phyloP scores from a whole-genome alignment of 2,113 vertebrate genomes.

The Seriola rivoliana region DNA sequence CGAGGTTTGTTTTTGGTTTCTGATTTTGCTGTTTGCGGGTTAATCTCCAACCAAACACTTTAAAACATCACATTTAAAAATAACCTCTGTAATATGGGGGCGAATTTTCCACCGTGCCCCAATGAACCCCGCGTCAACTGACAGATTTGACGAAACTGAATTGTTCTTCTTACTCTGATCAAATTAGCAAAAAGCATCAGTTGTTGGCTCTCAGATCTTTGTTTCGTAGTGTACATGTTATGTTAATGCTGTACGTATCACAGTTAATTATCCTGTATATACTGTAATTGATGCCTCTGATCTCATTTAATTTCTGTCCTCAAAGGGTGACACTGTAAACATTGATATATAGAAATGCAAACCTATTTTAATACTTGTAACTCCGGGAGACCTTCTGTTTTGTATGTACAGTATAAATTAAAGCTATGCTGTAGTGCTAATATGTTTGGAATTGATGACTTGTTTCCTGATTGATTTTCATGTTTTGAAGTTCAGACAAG shows the following conservation, averaged over 20 bases:
- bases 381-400: conserved; percentile 79
- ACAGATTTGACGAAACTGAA: conserved; percentile 11
- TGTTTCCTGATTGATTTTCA: neutral
- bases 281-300: conserved; percentile 61
- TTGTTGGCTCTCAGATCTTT: conserved; percentile 16
- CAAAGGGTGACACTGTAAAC: conserved; percentile 68
- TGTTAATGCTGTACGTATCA: conserved; percentile 46
- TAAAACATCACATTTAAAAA: neutral
- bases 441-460: conserved; percentile 39
- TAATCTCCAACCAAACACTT: conserved; percentile 5
- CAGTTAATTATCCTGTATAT: conserved; percentile 70
- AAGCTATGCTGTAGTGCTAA: conserved; percentile 75
- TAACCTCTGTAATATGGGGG: neutral
- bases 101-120: neutral
- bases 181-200: conserved; percentile 22
- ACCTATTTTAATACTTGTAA: conserved; percentile 80
- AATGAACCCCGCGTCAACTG: neutral
- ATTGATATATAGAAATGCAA: conserved; percentile 78
- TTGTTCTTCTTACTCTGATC: conserved; percentile 11
- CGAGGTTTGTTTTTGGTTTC: conserved; percentile 13
- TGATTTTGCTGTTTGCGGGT: conserved; percentile 16
- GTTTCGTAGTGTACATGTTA: conserved; percentile 23
- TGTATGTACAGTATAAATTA: conserved; percentile 81
- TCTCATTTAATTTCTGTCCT: conserved; percentile 65
- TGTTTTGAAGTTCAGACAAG: neutral